phyloP scores from a whole-genome alignment of 1,140 invertebrate species.

The Listronotus bonariensis region DNA sequence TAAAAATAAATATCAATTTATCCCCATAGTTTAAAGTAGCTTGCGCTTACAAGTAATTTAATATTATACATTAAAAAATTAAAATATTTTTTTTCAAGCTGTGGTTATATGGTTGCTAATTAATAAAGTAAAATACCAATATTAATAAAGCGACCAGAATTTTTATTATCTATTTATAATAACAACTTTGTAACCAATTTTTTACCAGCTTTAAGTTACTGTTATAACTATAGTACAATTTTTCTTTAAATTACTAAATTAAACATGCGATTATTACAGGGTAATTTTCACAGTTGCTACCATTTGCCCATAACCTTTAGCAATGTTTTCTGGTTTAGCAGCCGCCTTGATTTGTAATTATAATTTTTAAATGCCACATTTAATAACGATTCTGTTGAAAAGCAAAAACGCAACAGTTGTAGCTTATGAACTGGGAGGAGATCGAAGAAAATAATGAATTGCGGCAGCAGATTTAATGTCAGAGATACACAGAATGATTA shows the following conservation, averaged over 20 bases:
- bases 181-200: too few species aligned
- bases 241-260: conserved; percentile 16
- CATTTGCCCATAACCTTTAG: conserved; percentile 29
- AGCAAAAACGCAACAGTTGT: conserved; percentile 15
- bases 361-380: conserved; percentile 37
- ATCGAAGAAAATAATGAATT: conserved; percentile 31
- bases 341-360: conserved; percentile 18
- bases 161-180: too few species aligned
- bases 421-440: conserved; percentile 23
- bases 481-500: conserved; percentile 28
- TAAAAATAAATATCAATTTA: too few species aligned
- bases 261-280: conserved; percentile 9
- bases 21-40: too few species aligned
- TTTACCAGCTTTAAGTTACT: too few species aligned
- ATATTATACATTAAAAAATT: too few species aligned
- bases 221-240: not conserved
- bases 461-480: conserved; percentile 36
- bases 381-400: conserved; percentile 22
- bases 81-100: too few species aligned
- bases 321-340: conserved; percentile 7
- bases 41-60: too few species aligned
- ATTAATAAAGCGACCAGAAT: not conserved
- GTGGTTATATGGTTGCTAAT: too few species aligned
- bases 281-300: conserved; percentile 29
- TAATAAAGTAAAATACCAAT: too few species aligned